Conservation (phyloP, 2,888 invertebrate genomes). For the Limenitis arthemis region DNA sequence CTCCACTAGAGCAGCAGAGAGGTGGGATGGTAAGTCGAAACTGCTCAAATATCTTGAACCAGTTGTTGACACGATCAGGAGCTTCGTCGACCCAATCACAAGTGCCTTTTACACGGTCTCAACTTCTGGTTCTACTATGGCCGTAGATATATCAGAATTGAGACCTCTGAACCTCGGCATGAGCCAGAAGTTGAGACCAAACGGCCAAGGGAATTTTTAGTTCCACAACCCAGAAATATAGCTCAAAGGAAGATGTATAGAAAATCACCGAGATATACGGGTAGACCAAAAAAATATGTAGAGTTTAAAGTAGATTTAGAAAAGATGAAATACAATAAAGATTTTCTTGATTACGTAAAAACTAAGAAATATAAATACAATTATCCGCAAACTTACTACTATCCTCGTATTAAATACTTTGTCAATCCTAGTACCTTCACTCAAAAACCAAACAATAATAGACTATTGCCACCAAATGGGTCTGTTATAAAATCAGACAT, state of each 20-base stretch:
- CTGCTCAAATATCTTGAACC: constrained; percentile 63
- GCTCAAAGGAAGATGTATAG: constrained; percentile 58
- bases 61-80: constrained; percentile 49
- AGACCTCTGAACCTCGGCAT: constrained; percentile 62
- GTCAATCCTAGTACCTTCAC: constrained; percentile 48
- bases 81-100: constrained; percentile 54
- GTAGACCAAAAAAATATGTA: constrained; percentile 52
- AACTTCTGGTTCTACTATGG: constrained; percentile 52
- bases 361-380: constrained; percentile 64
- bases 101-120: constrained; percentile 57
- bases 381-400: constrained; percentile 57
- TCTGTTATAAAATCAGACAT: no score
- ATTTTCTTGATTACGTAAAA: constrained; percentile 57
- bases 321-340: constrained; percentile 58
- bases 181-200: constrained; percentile 39
- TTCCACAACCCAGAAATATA: constrained; percentile 58
- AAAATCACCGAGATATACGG: constrained; percentile 33
- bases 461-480: no score
- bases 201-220: constrained; percentile 50
- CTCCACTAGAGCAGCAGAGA: constrained; percentile 58
- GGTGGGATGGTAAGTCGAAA: constrained; percentile 70
- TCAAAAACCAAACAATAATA: constrained; percentile 44
- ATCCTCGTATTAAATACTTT: constrained; percentile 58
- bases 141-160: no score
- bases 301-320: constrained; percentile 56